Percentiles rank a stretch among this genome's conserved stretches.
phyloP scores from a whole-genome alignment of 2,888 invertebrate species.

The Ormyrus thymus region DNA sequence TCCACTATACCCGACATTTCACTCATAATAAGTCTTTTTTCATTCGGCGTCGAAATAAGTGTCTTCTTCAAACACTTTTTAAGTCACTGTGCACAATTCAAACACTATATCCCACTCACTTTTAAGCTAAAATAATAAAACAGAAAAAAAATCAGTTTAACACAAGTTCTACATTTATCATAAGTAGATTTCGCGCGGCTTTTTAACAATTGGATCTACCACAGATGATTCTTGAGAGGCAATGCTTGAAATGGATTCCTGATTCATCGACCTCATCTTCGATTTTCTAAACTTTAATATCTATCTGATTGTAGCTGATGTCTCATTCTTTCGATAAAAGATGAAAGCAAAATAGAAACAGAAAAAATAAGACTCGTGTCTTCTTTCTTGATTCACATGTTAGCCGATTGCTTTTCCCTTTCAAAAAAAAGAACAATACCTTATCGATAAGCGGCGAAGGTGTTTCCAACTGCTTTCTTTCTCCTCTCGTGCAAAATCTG shows the following conservation, averaged over 20 bases:
- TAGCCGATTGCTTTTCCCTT: not conserved
- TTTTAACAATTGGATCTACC: too few relatives aligned
- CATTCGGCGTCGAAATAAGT: not conserved
- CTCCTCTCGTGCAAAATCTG: too few relatives aligned
- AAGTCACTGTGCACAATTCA: conserved; percentile 29
- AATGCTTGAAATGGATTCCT: too few relatives aligned
- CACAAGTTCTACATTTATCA: conserved; percentile 32
- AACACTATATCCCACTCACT: not conserved
- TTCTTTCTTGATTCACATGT: conserved; percentile 32
- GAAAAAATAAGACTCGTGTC: conserved; percentile 26
- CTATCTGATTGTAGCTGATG: not conserved
- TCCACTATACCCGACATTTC: conserved; percentile 72
- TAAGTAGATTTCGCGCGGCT: not conserved
- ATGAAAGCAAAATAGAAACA: conserved; percentile 15
- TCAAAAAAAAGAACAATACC: not conserved
- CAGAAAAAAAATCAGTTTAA: conserved; percentile 20
- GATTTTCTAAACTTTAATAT: too few relatives aligned
- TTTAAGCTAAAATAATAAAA: conserved; percentile 30
- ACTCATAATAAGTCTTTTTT: conserved; percentile 63
- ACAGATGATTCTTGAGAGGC: too few relatives aligned
- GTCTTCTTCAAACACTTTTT: not conserved
- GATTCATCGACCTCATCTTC: too few relatives aligned
- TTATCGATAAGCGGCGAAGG: not conserved
- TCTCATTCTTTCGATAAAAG: not conserved
- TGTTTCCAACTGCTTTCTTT: too few relatives aligned